A percentile compares a stretch with the other conserved stretches of the same genome.
phyloP scores from a whole-genome alignment of 2,113 vertebrate genomes.

The Coracopsis vasa region DNA sequence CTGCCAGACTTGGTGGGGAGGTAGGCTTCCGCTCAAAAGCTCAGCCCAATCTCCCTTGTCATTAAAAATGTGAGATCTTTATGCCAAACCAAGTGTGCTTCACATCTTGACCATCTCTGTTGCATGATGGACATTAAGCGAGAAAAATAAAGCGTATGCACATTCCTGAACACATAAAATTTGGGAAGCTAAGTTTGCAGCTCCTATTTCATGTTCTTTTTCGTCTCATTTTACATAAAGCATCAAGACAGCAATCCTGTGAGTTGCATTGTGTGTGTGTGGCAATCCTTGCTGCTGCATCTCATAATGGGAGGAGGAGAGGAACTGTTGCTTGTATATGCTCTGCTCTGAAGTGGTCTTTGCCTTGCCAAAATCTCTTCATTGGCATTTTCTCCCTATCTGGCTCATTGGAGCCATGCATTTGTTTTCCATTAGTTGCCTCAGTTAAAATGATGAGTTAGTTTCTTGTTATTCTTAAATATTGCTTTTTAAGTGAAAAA shows the following conservation, averaged over 20 bases:
- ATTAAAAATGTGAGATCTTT: not conserved
- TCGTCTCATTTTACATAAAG: not conserved
- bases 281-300: not conserved
- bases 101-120: not conserved
- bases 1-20: not conserved
- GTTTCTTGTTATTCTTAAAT: not conserved
- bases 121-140: not conserved
- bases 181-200: not conserved
- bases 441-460: not conserved
- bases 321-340: not conserved
- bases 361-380: not conserved
- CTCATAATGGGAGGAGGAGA: not conserved
- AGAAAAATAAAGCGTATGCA: not conserved
- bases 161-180: not conserved
- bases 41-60: not conserved
- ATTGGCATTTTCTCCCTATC: not conserved
- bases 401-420: not conserved
- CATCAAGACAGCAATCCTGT: not conserved
- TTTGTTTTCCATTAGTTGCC: conserved; percentile 34
- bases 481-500: not conserved
- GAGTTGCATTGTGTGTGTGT: not conserved
- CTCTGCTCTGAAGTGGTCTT: not conserved
- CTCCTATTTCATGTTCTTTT: not conserved
- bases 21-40: not conserved
- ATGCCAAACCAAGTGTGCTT: not conserved